Evolutionary conservation across 1,140 invertebrate genomes (phyloP), one percentile per base, ranked within the genome.

Genomic region (Carcinoscorpius rotundicauda): DNA sequence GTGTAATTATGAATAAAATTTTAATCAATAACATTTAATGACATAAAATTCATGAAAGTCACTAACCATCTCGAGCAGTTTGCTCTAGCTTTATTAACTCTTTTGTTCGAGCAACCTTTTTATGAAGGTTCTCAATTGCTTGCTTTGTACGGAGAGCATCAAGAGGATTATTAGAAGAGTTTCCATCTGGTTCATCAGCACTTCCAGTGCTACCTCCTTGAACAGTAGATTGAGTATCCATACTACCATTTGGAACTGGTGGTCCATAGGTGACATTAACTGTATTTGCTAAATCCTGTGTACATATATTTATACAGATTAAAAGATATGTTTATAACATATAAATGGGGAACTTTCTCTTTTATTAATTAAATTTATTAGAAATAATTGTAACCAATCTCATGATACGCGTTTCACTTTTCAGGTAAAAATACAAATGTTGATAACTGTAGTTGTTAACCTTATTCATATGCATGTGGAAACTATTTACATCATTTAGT

Each of bases 31-130:
- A 71, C 9, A 63, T n/a, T 68, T 48, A 10, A 49, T 57, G 11
- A 48, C 11, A 69, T 52, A 52, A 60, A 51, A 49, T 0, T 9
- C 57, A 9, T 51, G 52, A 50, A n/a, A 64, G 52, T 48, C 60
- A 59, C 68, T 64, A 69, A 79, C 78, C 80, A 83, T 96, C 92
- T 77, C 93, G 82, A 62, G 88, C 86, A 57, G 87, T 93, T 80
- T 96, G 93, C 76, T 96, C 92, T 66, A 85, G 84, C 73, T 87
- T 84, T 73, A 97, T 96, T 51, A 87, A 83, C 29, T 94, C 89
- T 79, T 88, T 89, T 59, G 89, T 93, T 72, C 87, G 84, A 65
- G 83, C 83, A 68, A 95, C 93, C 80, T 95, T 97, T 64, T 80
- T 84, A 74, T 89, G 86, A 62, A 92, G 83, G 59, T 91, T 85